Percentiles rank a stretch among this genome's conserved stretches.
These are phyloP conservation scores for Ridgeia piscesae DNA, from an alignment of 1,140 invertebrate species.

Conservation along the genomic window DNA sequence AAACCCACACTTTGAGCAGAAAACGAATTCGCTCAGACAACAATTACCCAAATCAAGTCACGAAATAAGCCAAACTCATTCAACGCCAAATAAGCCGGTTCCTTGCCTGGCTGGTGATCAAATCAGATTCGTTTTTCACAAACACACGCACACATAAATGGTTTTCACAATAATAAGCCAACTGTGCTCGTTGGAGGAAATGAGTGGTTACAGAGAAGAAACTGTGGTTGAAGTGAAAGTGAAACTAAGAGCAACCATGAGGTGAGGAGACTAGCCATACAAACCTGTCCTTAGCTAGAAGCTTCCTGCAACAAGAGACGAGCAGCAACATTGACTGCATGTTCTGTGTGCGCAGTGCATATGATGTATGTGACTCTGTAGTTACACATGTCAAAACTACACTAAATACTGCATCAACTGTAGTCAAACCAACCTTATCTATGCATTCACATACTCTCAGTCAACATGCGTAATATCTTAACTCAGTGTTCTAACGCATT, in stretches of 20 bases:
- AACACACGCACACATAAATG: neutral
- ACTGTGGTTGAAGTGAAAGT: neutral
- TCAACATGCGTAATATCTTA: neutral
- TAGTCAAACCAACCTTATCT: neutral
- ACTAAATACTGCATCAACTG: neutral
- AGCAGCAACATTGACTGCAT: neutral
- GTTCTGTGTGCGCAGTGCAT: neutral
- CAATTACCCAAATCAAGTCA: neutral
- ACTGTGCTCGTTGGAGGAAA: neutral
- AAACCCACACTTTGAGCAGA: neutral
- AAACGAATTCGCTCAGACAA: neutral
- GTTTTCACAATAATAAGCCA: neutral
- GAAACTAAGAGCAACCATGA: neutral
- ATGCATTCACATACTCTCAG: neutral
- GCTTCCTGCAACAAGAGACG: neutral
- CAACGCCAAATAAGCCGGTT: neutral
- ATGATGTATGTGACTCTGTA: neutral
- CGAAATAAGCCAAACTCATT: neutral
- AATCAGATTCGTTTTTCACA: conserved; percentile 1
- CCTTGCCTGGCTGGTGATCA: neutral
- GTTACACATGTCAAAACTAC: neutral
- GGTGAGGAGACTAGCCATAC: neutral
- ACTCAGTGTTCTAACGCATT: too few relatives aligned
- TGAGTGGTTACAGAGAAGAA: neutral
- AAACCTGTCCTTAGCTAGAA: neutral